phyloP scores from a whole-genome alignment of 2,797 vertebrate species.

The Ciconia nigra region DNA sequence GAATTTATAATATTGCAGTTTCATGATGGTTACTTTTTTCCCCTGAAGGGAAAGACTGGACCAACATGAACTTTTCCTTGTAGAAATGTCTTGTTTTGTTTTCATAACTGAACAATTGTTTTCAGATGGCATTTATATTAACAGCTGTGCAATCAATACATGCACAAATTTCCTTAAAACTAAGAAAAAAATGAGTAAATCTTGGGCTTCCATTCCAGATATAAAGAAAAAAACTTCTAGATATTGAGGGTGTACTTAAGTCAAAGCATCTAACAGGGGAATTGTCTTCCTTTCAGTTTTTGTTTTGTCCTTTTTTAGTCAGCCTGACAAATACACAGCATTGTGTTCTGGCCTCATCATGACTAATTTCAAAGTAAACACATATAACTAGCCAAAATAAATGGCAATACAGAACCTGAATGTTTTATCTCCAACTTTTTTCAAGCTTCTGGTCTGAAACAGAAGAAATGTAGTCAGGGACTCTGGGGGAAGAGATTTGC shows the following conservation, averaged over 20 bases:
- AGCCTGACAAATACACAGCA: not conserved
- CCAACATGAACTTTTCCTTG: not conserved
- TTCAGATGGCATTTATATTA: not conserved
- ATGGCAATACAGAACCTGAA: not conserved
- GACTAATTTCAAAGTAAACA: not conserved
- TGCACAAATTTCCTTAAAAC: not conserved
- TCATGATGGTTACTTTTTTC: not conserved
- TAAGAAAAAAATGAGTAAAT: not conserved
- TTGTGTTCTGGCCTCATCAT: not conserved
- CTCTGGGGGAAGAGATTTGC: not conserved
- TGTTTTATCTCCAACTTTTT: not conserved
- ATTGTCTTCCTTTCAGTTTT: not conserved
- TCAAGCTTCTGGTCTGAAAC: not conserved
- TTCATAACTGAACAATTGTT: not conserved
- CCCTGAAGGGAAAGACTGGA: not conserved
- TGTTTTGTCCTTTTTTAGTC: not conserved
- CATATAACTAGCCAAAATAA: not conserved
- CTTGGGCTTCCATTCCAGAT: not conserved
- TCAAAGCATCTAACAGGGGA: not conserved
- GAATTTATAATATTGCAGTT: not conserved
- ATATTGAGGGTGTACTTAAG: not conserved
- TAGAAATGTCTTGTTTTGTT: not conserved
- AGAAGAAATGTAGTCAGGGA: not conserved
- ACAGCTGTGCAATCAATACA: not conserved
- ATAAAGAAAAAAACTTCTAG: not conserved